These are phyloP conservation scores for Mungos mungo DNA, from an alignment of 2,113 vertebrate genomes.

Conservation along the genomic window DNA sequence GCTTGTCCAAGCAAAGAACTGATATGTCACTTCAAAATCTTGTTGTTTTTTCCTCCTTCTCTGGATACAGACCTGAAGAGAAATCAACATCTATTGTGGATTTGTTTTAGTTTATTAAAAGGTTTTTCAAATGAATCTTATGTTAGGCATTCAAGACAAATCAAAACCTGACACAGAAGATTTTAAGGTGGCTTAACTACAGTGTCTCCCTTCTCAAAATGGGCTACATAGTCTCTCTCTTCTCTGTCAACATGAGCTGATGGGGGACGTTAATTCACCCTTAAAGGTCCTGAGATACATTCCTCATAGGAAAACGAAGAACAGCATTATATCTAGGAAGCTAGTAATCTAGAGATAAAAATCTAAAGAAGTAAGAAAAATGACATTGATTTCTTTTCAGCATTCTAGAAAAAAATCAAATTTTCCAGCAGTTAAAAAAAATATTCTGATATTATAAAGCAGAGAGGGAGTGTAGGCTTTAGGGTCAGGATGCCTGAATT, in stretches of 20 bases:
- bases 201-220: neutral
- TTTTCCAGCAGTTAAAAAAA: neutral
- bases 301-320: neutral
- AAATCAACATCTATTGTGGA: neutral
- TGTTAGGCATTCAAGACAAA: neutral
- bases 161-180: neutral
- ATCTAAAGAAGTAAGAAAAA: neutral
- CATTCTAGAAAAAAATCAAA: neutral
- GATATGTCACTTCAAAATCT: neutral
- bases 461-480: neutral
- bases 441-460: neutral
- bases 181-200: neutral
- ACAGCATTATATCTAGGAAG: neutral
- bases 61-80: neutral
- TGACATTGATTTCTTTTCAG: conserved; percentile 4
- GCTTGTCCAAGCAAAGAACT: neutral
- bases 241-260: neutral
- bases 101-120: conserved; percentile 16
- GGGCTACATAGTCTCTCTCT: neutral
- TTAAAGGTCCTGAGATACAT: neutral
- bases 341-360: neutral
- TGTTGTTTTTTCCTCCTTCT: neutral
- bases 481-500: too few species aligned
- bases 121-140: neutral
- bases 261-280: neutral